Evolutionary conservation across 2,113 vertebrate genomes (phyloP).

Genomic region (Apistogramma diplotaenia): DNA sequence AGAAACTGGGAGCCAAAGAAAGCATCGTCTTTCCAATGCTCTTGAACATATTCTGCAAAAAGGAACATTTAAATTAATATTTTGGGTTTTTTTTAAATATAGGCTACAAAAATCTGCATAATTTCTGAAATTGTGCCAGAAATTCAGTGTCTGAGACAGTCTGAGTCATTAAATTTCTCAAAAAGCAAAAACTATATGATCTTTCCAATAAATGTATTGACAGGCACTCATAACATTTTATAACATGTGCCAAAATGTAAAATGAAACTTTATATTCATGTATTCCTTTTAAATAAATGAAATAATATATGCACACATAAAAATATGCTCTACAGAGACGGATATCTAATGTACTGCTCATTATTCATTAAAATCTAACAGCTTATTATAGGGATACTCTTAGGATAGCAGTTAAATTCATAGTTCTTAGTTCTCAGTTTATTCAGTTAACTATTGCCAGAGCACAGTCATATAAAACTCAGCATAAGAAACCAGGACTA

Average conservation of each 20-base stretch:
- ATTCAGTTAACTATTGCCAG: too few species aligned
- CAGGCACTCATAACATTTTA: too few species aligned
- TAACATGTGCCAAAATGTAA: not conserved
- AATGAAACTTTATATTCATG: not conserved
- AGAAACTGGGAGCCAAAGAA: slow-evolving; percentile 72
- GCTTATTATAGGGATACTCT: not conserved
- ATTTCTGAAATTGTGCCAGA: not conserved
- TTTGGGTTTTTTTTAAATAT: not conserved
- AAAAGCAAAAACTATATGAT: too few species aligned
- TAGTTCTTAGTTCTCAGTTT: too few species aligned
- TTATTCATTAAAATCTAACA: too few species aligned
- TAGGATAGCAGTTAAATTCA: not conserved
- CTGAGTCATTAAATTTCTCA: too few species aligned
- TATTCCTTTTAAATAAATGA: not conserved
- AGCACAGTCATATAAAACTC: too few species aligned
- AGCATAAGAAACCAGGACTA: too few species aligned
- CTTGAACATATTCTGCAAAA: slow-evolving; percentile 51
- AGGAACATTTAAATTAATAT: not conserved
- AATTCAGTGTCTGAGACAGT: not conserved
- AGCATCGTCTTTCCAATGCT: slow-evolving; percentile 83
- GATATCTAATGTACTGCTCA: not conserved
- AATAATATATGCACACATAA: not conserved
- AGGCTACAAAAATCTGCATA: not conserved
- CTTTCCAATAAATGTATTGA: too few species aligned
- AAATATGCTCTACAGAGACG: not conserved